Evolutionary conservation across 2,113 vertebrate species (phyloP).

Genomic region (Elaphurus davidianus): DNA sequence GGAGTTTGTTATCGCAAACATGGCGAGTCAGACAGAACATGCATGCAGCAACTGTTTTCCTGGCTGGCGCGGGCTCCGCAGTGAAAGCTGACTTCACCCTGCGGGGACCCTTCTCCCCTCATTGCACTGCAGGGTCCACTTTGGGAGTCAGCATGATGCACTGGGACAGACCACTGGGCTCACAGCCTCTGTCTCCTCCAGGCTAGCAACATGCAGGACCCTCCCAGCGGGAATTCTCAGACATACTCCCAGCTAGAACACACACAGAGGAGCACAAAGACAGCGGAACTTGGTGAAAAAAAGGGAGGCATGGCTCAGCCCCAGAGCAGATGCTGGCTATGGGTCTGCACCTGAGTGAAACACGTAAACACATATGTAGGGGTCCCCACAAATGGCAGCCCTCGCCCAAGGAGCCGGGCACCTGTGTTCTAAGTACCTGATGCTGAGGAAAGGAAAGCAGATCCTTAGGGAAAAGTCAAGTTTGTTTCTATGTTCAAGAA

Average conservation of each 20-base stretch:
- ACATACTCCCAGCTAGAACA: not conserved
- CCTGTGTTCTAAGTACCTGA: not conserved
- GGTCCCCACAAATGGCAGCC: not conserved
- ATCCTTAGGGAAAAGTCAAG: not conserved
- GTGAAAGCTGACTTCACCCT: not conserved
- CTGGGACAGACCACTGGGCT: not conserved
- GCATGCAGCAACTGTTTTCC: not conserved
- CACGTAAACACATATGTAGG: not conserved
- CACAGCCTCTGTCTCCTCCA: not conserved
- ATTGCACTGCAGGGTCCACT: accelerated
- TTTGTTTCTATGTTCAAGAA: not conserved
- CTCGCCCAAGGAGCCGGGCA: not conserved
- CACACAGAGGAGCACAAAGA: not conserved
- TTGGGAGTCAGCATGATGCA: not conserved
- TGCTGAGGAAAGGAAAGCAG: not conserved
- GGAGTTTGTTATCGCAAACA: not conserved
- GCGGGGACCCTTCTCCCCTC: not conserved
- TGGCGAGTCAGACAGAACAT: not conserved
- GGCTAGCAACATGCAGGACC: accelerated
- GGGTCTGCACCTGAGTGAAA: not conserved
- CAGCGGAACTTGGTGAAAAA: accelerated
- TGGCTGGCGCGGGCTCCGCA: accelerated
- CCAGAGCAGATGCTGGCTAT: not conserved
- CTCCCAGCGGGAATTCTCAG: not conserved
- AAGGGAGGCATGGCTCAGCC: not conserved